Base-by-base conservation (phyloP, 2,888 invertebrate genomes). In the Folsomia manolachei region DNA sequence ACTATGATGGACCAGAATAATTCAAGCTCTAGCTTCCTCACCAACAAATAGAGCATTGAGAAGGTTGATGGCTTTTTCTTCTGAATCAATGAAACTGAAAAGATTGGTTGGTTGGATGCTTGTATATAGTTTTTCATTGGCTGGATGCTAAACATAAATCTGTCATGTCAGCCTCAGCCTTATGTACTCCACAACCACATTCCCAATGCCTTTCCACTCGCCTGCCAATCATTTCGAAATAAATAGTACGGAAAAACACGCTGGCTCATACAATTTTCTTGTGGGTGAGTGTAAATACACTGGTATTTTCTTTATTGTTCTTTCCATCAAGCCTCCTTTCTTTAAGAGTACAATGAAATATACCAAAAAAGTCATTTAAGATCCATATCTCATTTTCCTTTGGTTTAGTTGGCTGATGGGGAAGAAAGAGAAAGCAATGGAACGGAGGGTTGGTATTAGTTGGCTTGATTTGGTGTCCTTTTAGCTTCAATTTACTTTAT, bases 41-140 rank as follows among this genome's bases (percentile, higher is more conserved):
- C n/a, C n/a, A n/a, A n/a, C n/a, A n/a, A n/a, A n/a, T n/a, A n/a
- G n/a, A n/a, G n/a, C n/a, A n/a, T 56, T 7, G 27, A 25, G 9
- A 27, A 27, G 23, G 52, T 66, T 39, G 63, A 63, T 63, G 65
- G 39, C n/a, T 66, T 56, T 66, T 66, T 66, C 65, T 66, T 66
- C 65, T 52, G 65, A 66, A 7, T 66, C 65, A 66, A 66, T 51
- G 64, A 27, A 27, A 26, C 26, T 26, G 65, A 66, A 66, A 56
- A 39, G 52, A 66, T 66, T 66, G 65, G 65, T 66, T 39, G 39
- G 65, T 52, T 4, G 11, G n/a, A n/a, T n/a, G n/a, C n/a, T n/a
- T n/a, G n/a, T n/a, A n/a, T n/a, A n/a, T n/a, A n/a, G n/a, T n/a
- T n/a, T n/a, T n/a, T n/a, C 39, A 9, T 39, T 39, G 39, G 7